Evolutionary conservation across 2,113 vertebrate genomes (phyloP).

Genomic region (Lagopus muta): DNA sequence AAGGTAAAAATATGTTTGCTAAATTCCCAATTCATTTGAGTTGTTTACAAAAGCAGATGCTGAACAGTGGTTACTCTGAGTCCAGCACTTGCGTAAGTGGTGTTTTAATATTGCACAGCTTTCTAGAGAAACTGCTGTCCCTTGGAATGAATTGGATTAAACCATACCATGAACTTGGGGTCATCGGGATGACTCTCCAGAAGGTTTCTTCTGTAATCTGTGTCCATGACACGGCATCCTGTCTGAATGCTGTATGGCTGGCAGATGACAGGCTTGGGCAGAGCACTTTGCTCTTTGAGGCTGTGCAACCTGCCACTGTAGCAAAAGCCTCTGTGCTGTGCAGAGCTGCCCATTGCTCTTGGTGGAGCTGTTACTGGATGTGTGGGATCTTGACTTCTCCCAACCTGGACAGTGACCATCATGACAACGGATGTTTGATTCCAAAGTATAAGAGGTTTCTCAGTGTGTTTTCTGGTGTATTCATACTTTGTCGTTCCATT

Average conservation of each 20-base stretch:
- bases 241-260: not conserved
- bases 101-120: not conserved
- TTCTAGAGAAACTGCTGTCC: not conserved
- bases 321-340: not conserved
- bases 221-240: not conserved
- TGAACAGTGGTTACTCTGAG: not conserved
- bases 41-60: not conserved
- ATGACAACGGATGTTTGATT: not conserved
- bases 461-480: not conserved
- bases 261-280: not conserved
- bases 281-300: not conserved
- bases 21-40: not conserved
- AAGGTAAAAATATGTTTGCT: not conserved
- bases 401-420: not conserved
- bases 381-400: not conserved
- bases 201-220: not conserved
- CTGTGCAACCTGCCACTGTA: not conserved
- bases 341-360: not conserved
- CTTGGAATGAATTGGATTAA: not conserved
- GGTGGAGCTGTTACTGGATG: not conserved
- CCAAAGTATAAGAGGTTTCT: not conserved
- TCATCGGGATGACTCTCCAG: not conserved
- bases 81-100: not conserved
- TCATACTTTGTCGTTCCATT: not conserved
- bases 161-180: fast-evolving